Evolutionary conservation across 2,797 vertebrate genomes (phyloP).

Genomic region (Decapterus maruadsi): DNA sequence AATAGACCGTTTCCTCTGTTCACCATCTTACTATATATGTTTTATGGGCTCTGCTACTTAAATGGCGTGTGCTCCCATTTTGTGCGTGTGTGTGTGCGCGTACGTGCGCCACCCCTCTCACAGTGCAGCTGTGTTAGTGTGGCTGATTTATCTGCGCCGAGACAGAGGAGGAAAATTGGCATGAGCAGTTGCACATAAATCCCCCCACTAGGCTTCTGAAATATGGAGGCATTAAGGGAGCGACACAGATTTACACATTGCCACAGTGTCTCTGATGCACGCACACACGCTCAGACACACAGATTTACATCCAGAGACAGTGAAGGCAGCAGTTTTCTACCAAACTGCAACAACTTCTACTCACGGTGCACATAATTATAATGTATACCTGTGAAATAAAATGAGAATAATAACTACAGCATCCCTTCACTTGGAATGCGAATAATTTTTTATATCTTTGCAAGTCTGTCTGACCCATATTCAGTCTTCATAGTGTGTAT

Average conservation of each 20-base stretch:
- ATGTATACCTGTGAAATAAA: constrained; percentile 31
- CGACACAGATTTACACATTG: constrained; percentile 82
- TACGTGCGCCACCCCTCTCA: constrained; percentile 47
- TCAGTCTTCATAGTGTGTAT: constrained; percentile 18
- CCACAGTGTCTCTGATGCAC: constrained; percentile 67
- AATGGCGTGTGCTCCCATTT: constrained; percentile 43
- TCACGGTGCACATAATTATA: constrained; percentile 48
- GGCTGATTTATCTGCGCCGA: constrained; percentile 87
- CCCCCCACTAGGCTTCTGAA: constrained; percentile 85
- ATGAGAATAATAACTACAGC: constrained; percentile 14
- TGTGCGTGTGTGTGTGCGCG: constrained; percentile 41
- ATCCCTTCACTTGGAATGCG: constrained; percentile 32
- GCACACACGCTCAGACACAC: constrained; percentile 24
- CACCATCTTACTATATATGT: constrained; percentile 27
- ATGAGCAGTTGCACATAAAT: constrained; percentile 86
- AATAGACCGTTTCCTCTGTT: constrained; percentile 50
- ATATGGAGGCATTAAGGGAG: constrained; percentile 84
- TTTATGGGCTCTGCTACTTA: constrained; percentile 59
- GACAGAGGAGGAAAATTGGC: constrained; percentile 86
- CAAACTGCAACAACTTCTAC: constrained; percentile 43
- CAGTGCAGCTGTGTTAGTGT: constrained; percentile 78
- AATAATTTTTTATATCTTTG: constrained; percentile 42
- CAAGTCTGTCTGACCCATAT: constrained; percentile 38
- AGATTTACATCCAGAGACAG: constrained; percentile 61
- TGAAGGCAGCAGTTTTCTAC: constrained; percentile 63